Evolutionary conservation across 2,888 invertebrate species (phyloP).

Genomic region (Hyalella azteca): DNA sequence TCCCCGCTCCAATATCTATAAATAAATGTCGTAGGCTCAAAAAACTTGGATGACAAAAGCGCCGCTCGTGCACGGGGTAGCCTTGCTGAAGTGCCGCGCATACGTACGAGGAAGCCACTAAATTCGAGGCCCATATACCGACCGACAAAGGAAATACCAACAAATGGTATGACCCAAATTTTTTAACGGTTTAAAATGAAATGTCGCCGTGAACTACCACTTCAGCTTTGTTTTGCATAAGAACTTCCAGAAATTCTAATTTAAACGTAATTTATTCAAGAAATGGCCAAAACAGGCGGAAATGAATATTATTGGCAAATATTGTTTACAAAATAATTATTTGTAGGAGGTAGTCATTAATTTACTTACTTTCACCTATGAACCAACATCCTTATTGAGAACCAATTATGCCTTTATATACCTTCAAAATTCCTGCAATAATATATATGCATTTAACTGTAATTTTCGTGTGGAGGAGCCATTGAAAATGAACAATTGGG

Average conservation of each 20-base stretch:
- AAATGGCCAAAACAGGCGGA: no score
- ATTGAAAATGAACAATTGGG: neutral
- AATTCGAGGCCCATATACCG: neutral
- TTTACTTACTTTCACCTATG: neutral
- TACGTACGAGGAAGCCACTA: neutral
- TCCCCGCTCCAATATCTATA: neutral
- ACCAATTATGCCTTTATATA: neutral
- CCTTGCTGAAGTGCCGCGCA: neutral
- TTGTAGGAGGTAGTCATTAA: neutral
- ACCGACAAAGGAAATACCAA: neutral
- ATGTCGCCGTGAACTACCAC: no score
- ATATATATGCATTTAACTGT: neutral
- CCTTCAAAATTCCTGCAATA: neutral
- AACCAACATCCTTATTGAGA: no score
- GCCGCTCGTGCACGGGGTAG: neutral
- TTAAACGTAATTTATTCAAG: no score
- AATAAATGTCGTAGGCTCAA: constrained; percentile 15
- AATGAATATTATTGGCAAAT: no score
- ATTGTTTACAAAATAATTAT: no score
- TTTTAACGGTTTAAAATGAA: no score
- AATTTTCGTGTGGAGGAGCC: neutral
- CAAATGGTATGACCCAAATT: neutral
- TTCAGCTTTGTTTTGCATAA: neutral
- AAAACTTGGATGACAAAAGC: constrained; percentile 12
- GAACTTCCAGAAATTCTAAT: neutral